Evolutionary conservation across 2,797 vertebrate genomes (phyloP).

Genomic region (Fundulus diaphanus): DNA sequence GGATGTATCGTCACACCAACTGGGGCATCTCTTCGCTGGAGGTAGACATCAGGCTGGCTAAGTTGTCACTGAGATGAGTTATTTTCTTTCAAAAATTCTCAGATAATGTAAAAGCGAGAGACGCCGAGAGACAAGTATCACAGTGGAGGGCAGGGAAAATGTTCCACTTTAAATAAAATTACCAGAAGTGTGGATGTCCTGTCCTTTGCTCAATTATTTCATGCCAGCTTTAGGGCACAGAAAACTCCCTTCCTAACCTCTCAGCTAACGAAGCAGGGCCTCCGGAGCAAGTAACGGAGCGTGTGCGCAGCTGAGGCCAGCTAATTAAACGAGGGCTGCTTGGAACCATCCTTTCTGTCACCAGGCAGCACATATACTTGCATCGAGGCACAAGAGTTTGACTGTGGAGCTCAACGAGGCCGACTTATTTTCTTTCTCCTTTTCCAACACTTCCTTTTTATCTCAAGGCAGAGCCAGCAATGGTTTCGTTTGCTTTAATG

Average conservation of each 20-base stretch:
- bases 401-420: constrained; percentile 32
- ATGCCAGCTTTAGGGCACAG: constrained; percentile 61
- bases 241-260: constrained; percentile 61
- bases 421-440: constrained; percentile 23
- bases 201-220: constrained; percentile 71
- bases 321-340: constrained; percentile 79
- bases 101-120: constrained; percentile 25
- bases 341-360: constrained; percentile 67
- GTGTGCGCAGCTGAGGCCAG: constrained; percentile 73
- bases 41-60: constrained; percentile 23
- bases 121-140: constrained; percentile 16
- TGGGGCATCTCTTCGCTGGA: background rate
- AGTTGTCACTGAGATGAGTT: constrained; percentile 17
- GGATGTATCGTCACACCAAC: background rate
- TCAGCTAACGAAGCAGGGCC: constrained; percentile 50
- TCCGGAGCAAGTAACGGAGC: constrained; percentile 55
- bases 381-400: constrained; percentile 45
- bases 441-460: constrained; percentile 37
- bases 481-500: constrained; percentile 56
- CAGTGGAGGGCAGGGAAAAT: constrained; percentile 12
- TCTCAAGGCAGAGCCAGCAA: constrained; percentile 41
- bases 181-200: constrained; percentile 51
- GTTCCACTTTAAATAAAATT: constrained; percentile 65
- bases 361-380: constrained; percentile 47
- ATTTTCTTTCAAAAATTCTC: constrained; percentile 34